Conservation (phyloP, 2,113 vertebrate genomes). For the Gambusia affinis region DNA sequence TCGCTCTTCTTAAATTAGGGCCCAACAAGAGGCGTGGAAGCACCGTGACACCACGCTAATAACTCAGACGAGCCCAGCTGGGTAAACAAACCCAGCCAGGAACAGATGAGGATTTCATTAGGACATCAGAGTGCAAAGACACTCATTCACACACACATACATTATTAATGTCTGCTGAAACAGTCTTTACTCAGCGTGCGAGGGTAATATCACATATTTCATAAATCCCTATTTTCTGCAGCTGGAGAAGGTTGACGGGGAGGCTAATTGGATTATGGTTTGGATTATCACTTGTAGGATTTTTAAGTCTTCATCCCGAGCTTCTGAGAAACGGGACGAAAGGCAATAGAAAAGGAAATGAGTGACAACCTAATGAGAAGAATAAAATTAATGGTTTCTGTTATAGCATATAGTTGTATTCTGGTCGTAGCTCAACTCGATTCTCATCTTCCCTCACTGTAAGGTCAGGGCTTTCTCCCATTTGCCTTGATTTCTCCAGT, state of each 20-base stretch:
- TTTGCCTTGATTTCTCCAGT: no score
- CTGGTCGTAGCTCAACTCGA: no score
- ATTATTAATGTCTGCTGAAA: slow-evolving; percentile 10
- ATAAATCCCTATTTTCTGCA: not conserved
- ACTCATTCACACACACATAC: not conserved
- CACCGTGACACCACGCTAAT: slow-evolving; percentile 23
- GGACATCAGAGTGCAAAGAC: slow-evolving; percentile 15
- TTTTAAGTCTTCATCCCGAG: not conserved
- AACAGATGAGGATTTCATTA: slow-evolving; percentile 8
- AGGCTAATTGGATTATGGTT: slow-evolving; percentile 1
- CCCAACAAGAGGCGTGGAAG: slow-evolving; percentile 40
- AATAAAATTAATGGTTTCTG: slow-evolving; percentile 23
- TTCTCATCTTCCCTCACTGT: no score
- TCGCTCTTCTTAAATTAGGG: slow-evolving; percentile 61
- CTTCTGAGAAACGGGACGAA: not conserved
- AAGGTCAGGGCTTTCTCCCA: no score
- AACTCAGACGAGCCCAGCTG: slow-evolving; percentile 10
- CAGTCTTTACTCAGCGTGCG: not conserved
- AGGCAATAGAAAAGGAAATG: not conserved
- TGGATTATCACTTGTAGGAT: not conserved
- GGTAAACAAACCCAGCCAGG: slow-evolving; percentile 32
- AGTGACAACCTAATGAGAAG: not conserved
- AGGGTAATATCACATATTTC: not conserved
- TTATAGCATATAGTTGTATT: no score
- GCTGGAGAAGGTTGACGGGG: not conserved